phyloP scores from a whole-genome alignment of 2,113 vertebrate genomes.

The Neolamprologus sp. region DNA sequence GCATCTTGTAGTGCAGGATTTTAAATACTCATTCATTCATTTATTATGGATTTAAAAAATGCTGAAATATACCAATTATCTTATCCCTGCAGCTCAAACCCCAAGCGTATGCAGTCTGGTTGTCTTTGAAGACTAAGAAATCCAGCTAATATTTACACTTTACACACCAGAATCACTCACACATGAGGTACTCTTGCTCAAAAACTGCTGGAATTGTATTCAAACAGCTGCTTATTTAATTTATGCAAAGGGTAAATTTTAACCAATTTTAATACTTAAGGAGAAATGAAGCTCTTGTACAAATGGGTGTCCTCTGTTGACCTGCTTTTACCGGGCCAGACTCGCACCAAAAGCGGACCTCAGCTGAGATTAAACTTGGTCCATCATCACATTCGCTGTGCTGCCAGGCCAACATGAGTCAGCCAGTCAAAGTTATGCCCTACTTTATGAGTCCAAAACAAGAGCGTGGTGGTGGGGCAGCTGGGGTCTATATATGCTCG shows the following conservation, averaged over 20 bases:
- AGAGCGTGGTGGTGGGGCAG: not conserved
- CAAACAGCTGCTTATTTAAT: not conserved
- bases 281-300: not conserved
- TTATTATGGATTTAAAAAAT: not conserved
- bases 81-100: not conserved
- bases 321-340: not conserved
- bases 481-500: not conserved
- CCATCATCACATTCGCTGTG: not conserved
- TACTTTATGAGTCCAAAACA: slow-evolving; percentile 40
- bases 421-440: slow-evolving; percentile 38
- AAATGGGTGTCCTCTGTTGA: not conserved
- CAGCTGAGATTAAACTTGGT: slow-evolving; percentile 25
- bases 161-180: not conserved
- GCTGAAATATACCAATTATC: not conserved
- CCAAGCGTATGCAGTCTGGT: not conserved
- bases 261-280: not conserved
- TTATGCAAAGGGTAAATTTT: not conserved
- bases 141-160: not conserved
- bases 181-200: not conserved
- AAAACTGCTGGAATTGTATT: not conserved
- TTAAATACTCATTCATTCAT: not conserved
- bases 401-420: slow-evolving; percentile 33
- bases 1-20: not conserved
- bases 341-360: slow-evolving; percentile 5
- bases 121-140: not conserved